A percentile compares a stretch with the other conserved stretches of the same genome.
phyloP scores from a whole-genome alignment of 2,888 invertebrate genomes.

The Cryptocephalus moraei region DNA sequence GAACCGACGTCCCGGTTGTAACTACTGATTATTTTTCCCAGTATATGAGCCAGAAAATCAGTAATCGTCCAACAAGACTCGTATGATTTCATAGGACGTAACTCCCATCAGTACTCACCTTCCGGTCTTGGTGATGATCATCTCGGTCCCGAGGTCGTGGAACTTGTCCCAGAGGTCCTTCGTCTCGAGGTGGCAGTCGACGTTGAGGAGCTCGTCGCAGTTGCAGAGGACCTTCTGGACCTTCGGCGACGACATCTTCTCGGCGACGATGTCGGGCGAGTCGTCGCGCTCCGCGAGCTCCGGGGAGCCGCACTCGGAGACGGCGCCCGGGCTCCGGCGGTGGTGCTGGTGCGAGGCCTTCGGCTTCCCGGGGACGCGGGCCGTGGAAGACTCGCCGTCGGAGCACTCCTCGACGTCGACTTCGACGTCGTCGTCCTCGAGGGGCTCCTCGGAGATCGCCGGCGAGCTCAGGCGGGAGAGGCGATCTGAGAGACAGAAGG shows the following conservation, averaged over 20 bases:
- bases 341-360: slow-evolving; percentile 19
- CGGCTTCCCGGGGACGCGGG: slow-evolving; percentile 17
- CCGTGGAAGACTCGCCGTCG: slow-evolving; percentile 38
- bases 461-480: slow-evolving; percentile 36
- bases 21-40: too few species aligned
- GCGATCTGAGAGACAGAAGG: slow-evolving; percentile 9
- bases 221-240: slow-evolving; percentile 47
- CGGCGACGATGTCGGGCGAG: slow-evolving; percentile 31
- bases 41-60: too few species aligned
- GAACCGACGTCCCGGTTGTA: too few species aligned
- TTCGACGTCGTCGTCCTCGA: slow-evolving; percentile 44
- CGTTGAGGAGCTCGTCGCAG: slow-evolving; percentile 51
- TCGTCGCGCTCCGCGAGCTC: slow-evolving; percentile 33
- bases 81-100: not conserved
- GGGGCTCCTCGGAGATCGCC: slow-evolving; percentile 34
- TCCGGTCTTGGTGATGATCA: slow-evolving; percentile 80
- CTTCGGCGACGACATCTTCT: slow-evolving; percentile 26
- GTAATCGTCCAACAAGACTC: too few species aligned
- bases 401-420: slow-evolving; percentile 52
- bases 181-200: slow-evolving; percentile 67
- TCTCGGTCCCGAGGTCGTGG: slow-evolving; percentile 66
- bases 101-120: slow-evolving; percentile 43
- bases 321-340: slow-evolving; percentile 26
- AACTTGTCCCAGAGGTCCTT: slow-evolving; percentile 78
- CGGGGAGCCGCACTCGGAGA: slow-evolving; percentile 34